These are phyloP conservation scores for pig (Sus scrofa) DNA, from an alignment of 2,113 vertebrate species.

Conservation along the genomic window T2T-Sscrofa CM000830.6:69917001-69917500, in stretches of 20 bases:
- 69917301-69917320: not conserved
- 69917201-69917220: not conserved
- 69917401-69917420: not conserved
- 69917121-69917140: not conserved
- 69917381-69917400: not conserved
- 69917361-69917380: not conserved
- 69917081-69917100: not conserved
- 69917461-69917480: not conserved
- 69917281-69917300: not conserved
- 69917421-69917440: not conserved
- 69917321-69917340: not conserved
- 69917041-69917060: not conserved
- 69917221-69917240: not conserved
- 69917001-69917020: not conserved
- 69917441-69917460: not conserved
- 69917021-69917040: not conserved
- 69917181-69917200: not conserved
- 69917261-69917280: not conserved
- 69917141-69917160: not conserved
- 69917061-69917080: not conserved
- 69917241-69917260: constrained; percentile 4
- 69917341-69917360: constrained; percentile 2
- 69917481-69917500: not conserved
- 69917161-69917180: not conserved
- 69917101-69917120: constrained; percentile 11